A percentile compares a stretch with the other conserved stretches of the same genome.
phyloP scores from a whole-genome alignment of 2,797 vertebrate species.

The Echiichthys vipera region DNA sequence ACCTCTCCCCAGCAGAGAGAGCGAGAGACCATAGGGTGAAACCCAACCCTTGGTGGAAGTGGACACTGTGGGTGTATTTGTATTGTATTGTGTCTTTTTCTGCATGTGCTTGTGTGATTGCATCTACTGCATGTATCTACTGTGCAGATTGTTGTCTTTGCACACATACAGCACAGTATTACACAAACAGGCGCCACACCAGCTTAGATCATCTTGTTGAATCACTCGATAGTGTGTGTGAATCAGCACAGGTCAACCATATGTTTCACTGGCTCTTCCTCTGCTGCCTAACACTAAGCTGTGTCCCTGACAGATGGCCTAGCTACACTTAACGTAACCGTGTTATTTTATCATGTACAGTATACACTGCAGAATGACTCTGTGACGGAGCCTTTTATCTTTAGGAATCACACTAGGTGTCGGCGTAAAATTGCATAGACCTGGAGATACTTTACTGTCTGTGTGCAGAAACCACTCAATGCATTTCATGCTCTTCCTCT shows the following conservation, averaged over 20 bases:
- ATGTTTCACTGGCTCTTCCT: slow-evolving; percentile 40
- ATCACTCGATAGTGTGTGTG: slow-evolving; percentile 27
- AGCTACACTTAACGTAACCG: slow-evolving; percentile 46
- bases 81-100: background rate
- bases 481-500: background rate
- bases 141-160: background rate
- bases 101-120: background rate
- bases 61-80: background rate
- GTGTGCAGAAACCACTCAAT: background rate
- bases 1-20: background rate
- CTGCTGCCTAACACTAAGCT: slow-evolving; percentile 49
- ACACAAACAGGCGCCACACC: slow-evolving; percentile 22
- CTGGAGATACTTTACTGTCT: background rate
- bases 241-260: slow-evolving; percentile 43
- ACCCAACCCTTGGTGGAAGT: background rate
- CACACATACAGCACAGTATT: slow-evolving; percentile 21
- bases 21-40: background rate
- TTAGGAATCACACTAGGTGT: background rate
- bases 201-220: slow-evolving; percentile 38
- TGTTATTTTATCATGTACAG: slow-evolving; percentile 34
- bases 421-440: background rate
- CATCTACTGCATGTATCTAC: background rate
- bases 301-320: slow-evolving; percentile 51
- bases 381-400: slow-evolving; percentile 15
- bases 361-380: slow-evolving; percentile 17